These are phyloP conservation scores for Aleiodes leptofemur DNA, from an alignment of 2,888 invertebrate genomes.

Conservation along the genomic window DNA sequence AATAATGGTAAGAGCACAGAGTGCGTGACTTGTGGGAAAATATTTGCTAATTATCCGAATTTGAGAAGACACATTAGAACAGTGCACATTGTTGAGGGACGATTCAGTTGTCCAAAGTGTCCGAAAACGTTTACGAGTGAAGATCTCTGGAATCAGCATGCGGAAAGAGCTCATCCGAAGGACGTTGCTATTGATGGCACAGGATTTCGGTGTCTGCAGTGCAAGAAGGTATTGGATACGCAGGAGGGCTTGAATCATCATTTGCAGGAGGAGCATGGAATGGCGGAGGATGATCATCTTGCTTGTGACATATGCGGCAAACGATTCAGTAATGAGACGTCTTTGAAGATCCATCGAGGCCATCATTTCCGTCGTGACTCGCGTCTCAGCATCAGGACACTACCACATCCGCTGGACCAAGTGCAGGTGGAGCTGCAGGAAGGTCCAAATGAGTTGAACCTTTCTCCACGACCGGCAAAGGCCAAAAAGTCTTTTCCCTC, in stretches of 20 bases:
- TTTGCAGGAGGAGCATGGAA: constrained; percentile 63
- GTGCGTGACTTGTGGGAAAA: constrained; percentile 79
- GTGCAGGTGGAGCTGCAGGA: constrained; percentile 44
- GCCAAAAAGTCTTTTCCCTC: constrained; percentile 29
- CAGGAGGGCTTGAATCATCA: constrained; percentile 64
- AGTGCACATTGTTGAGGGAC: constrained; percentile 68
- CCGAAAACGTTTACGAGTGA: constrained; percentile 80
- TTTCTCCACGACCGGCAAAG: constrained; percentile 19
- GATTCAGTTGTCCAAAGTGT: constrained; percentile 80
- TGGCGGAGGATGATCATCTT: constrained; percentile 72
- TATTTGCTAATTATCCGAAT: constrained; percentile 75
- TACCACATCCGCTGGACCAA: constrained; percentile 42
- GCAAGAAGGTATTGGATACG: constrained; percentile 61
- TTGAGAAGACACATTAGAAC: constrained; percentile 67
- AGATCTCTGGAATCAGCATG: constrained; percentile 79
- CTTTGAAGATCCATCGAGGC: constrained; percentile 80
- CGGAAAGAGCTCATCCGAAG: constrained; percentile 76
- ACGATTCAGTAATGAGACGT: constrained; percentile 79
- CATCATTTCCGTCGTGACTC: constrained; percentile 78
- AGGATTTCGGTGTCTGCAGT: constrained; percentile 50
- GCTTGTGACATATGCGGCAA: constrained; percentile 82
- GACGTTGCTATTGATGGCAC: constrained; percentile 11
- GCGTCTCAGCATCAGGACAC: constrained; percentile 59
- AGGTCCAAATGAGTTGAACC: constrained; percentile 23
- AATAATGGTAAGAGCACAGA: constrained; percentile 64